Evolutionary conservation across 2,888 invertebrate genomes (phyloP).

Genomic region (Drosophila melanosoma): DNA sequence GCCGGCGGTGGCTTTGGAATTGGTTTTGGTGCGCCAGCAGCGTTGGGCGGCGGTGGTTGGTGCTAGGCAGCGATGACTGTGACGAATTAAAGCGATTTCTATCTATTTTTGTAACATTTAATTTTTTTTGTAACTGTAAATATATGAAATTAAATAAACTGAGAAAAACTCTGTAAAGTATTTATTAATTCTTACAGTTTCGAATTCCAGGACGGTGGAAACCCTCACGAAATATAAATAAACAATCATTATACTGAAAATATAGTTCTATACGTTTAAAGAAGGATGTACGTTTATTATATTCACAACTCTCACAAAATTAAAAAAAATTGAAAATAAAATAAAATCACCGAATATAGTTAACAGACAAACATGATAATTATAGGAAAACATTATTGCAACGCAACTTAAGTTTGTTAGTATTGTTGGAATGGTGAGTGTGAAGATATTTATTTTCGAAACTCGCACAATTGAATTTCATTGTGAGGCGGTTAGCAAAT

Average conservation of each 20-base stretch:
- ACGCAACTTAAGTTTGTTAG: neutral
- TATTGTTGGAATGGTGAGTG: neutral
- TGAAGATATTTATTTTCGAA: neutral
- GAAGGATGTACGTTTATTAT: neutral
- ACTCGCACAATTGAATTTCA: conserved; percentile 18
- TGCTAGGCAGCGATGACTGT: conserved; percentile 43
- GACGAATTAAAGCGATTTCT: conserved; percentile 17
- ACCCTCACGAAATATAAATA: neutral
- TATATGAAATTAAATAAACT: conserved; percentile 36
- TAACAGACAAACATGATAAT: neutral
- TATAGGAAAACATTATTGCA: neutral
- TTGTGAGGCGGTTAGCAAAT: conserved; percentile 19
- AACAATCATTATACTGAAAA: neutral
- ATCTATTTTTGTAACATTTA: conserved; percentile 1
- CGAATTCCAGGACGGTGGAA: neutral
- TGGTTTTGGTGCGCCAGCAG: conserved; percentile 63
- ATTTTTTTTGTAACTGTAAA: conserved; percentile 41
- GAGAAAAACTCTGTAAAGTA: neutral
- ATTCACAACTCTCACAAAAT: neutral
- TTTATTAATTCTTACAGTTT: neutral
- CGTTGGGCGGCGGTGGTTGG: conserved; percentile 69
- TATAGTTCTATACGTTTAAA: neutral
- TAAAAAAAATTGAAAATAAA: neutral
- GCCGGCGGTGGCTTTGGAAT: conserved; percentile 63
- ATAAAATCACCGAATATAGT: neutral